These are phyloP conservation scores for Lagenorhynchus albirostris DNA, from an alignment of 2,113 vertebrate species.

Conservation along the genomic window DNA sequence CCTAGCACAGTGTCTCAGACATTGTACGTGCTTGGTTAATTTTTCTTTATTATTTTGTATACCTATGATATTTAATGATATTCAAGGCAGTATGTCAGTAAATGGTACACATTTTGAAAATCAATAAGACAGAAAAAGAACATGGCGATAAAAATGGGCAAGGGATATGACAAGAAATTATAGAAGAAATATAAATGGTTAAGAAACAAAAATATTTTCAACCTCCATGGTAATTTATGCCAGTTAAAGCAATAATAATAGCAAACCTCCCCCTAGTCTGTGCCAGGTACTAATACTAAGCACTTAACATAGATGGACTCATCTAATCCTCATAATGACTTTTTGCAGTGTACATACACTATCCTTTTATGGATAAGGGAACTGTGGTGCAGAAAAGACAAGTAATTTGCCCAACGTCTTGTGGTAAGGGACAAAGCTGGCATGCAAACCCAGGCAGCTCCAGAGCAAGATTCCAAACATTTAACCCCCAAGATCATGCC, in stretches of 20 bases:
- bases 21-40: background rate
- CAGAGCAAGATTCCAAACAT: background rate
- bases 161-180: background rate
- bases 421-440: background rate
- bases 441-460: background rate
- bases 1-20: background rate
- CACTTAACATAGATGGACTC: background rate
- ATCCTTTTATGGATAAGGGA: background rate
- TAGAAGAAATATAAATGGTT: background rate
- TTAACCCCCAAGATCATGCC: background rate
- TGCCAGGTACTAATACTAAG: background rate
- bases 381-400: background rate
- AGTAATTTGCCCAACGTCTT: background rate
- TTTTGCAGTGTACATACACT: background rate
- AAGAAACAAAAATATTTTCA: background rate
- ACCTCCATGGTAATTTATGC: background rate
- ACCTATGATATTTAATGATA: background rate
- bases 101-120: background rate
- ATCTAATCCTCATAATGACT: background rate
- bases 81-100: background rate
- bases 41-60: background rate
- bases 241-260: background rate
- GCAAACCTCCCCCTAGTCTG: background rate
- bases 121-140: background rate
- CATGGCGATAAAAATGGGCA: background rate